Conservation (phyloP, 2,888 invertebrate species). For the Dermolepida albohirtum region DNA sequence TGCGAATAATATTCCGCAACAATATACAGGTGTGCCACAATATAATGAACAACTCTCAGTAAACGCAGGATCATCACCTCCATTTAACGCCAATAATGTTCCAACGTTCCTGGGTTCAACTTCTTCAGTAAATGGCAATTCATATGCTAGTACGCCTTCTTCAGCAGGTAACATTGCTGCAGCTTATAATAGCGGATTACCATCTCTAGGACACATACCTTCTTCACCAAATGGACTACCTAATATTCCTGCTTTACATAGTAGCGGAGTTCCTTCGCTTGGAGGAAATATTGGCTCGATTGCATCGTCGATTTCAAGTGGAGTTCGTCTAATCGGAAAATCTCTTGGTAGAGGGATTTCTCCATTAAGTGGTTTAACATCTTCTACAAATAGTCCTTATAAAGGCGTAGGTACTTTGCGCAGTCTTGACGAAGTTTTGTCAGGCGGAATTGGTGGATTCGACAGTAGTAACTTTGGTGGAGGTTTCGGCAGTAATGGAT, state of each 20-base stretch:
- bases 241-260: too few species aligned
- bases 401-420: background rate
- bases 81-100: background rate
- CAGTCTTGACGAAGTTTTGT: conserved; percentile 14
- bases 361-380: background rate
- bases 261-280: conserved; percentile 1
- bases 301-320: conserved; percentile 12
- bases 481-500: conserved; percentile 3
- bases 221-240: too few species aligned
- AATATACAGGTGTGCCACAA: background rate
- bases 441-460: conserved; percentile 17
- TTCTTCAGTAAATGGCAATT: too few species aligned
- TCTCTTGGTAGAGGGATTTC: conserved; percentile 1
- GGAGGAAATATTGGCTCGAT: background rate
- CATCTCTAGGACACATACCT: too few species aligned
- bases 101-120: too few species aligned
- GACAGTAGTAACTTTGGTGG: conserved; percentile 7
- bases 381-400: conserved; percentile 1
- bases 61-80: background rate
- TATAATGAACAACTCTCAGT: background rate
- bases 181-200: background rate
- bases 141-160: background rate
- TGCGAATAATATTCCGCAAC: background rate
- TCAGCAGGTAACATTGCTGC: conserved; percentile 28
- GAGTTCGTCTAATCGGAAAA: conserved; percentile 15